A percentile compares a stretch with the other conserved stretches of the same genome.
Conservation (phyloP, 2,113 vertebrate species). For the Eulacestoma nigropectus region DNA sequence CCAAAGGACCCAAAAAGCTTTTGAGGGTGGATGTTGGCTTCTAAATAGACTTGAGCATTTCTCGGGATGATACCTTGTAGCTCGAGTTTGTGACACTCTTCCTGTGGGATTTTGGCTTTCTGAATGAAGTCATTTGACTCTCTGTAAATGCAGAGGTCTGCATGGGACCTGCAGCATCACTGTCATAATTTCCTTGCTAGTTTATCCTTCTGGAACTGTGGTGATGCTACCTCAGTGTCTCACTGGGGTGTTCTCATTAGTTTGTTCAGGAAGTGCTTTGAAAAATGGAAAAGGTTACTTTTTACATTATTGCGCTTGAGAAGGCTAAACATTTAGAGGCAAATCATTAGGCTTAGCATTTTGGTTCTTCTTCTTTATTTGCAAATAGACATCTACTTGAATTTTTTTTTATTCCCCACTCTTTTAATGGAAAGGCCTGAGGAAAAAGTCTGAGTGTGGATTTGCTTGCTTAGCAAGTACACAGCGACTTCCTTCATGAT, state of each 20-base stretch:
- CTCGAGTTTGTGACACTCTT: fast-evolving
- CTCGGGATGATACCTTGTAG: background rate
- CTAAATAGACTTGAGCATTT: background rate
- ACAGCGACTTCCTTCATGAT: background rate
- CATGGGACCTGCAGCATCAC: background rate
- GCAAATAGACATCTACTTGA: background rate
- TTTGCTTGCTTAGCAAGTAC: background rate
- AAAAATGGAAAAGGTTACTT: background rate
- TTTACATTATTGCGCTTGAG: background rate
- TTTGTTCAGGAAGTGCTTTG: background rate
- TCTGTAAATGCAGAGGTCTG: background rate
- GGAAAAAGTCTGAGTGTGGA: background rate
- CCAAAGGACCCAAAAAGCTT: background rate
- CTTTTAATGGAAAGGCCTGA: background rate
- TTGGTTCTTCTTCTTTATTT: background rate
- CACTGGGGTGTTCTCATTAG: background rate
- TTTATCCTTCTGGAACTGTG: background rate
- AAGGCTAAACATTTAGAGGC: background rate
- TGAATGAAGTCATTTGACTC: background rate
- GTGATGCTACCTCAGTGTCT: background rate
- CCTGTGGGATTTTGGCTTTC: background rate
- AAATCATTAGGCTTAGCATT: background rate
- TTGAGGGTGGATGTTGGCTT: background rate
- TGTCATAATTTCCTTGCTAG: background rate
- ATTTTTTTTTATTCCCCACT: background rate